Evolutionary conservation across 2,888 invertebrate genomes (phyloP).

Genomic region (Anodontia alba): DNA sequence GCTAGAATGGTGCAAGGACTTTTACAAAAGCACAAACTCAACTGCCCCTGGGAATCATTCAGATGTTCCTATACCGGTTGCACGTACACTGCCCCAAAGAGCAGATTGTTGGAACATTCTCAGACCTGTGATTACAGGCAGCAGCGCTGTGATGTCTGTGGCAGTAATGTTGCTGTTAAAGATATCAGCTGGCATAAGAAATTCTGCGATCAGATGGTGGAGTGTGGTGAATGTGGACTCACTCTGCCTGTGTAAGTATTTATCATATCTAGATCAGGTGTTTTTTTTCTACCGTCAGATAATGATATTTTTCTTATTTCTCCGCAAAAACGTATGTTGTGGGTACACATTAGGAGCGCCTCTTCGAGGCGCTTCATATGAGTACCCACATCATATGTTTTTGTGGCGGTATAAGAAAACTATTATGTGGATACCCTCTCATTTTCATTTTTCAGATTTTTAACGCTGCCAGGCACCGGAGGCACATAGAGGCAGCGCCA

Average conservation of each 20-base stretch:
- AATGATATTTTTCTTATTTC: too few species aligned
- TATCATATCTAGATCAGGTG: neutral
- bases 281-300: too few species aligned
- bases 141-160: conserved; percentile 26
- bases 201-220: conserved; percentile 28
- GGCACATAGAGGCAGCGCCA: neutral
- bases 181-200: conserved; percentile 27
- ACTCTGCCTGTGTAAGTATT: neutral
- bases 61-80: conserved; percentile 23
- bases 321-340: too few species aligned
- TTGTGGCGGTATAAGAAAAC: too few species aligned
- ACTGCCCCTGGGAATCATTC: conserved; percentile 2
- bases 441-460: too few species aligned
- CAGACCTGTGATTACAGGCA: conserved; percentile 9
- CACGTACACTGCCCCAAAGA: neutral
- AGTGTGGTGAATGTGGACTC: conserved; percentile 17
- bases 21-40: conserved; percentile 8
- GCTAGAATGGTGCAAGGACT: neutral
- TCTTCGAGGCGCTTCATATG: too few species aligned
- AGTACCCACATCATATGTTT: too few species aligned
- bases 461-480: too few species aligned
- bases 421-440: too few species aligned
- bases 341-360: too few species aligned
- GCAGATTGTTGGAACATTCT: conserved; percentile 1
- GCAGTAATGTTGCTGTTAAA: neutral